These are phyloP conservation scores for Dendropsophus ebraccatus DNA, from an alignment of 2,113 vertebrate species.

Conservation along the genomic window DNA sequence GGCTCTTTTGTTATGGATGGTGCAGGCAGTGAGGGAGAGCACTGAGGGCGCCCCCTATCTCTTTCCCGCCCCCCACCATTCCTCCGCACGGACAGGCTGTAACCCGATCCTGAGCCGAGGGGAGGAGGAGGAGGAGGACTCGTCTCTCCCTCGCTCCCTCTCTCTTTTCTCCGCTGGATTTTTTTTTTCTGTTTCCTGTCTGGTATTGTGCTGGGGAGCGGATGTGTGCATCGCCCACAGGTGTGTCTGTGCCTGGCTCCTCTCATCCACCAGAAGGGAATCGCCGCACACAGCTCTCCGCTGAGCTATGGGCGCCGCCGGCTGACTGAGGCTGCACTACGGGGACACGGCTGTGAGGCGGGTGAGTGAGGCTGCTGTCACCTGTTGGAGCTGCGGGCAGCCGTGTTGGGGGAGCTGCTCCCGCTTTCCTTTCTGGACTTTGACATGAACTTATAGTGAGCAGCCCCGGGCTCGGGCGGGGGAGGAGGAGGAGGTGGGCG, in stretches of 20 bases:
- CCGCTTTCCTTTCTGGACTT: slow-evolving; percentile 13
- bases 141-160: slow-evolving; percentile 59
- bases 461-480: background rate
- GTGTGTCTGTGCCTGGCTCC: slow-evolving; percentile 68
- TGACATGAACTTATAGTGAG: slow-evolving; percentile 4
- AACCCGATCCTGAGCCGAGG: slow-evolving; percentile 59
- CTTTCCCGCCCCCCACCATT: background rate
- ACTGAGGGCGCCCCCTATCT: background rate
- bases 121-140: slow-evolving; percentile 66
- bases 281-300: slow-evolving; percentile 49
- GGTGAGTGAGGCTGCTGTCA: slow-evolving; percentile 30
- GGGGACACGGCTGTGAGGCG: background rate
- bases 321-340: slow-evolving; percentile 51
- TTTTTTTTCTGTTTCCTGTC: slow-evolving; percentile 69
- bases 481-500: background rate
- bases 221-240: slow-evolving; percentile 74
- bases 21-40: background rate
- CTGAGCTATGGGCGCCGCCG: slow-evolving; percentile 63
- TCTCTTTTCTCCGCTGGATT: slow-evolving; percentile 61
- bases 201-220: slow-evolving; percentile 70
- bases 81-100: slow-evolving; percentile 12
- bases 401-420: too few relatives aligned
- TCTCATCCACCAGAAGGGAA: slow-evolving; percentile 12
- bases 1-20: background rate
- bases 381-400: slow-evolving; percentile 1